phyloP scores from a whole-genome alignment of 2,113 vertebrate genomes.

The Brachionichthys hirsutus region DNA sequence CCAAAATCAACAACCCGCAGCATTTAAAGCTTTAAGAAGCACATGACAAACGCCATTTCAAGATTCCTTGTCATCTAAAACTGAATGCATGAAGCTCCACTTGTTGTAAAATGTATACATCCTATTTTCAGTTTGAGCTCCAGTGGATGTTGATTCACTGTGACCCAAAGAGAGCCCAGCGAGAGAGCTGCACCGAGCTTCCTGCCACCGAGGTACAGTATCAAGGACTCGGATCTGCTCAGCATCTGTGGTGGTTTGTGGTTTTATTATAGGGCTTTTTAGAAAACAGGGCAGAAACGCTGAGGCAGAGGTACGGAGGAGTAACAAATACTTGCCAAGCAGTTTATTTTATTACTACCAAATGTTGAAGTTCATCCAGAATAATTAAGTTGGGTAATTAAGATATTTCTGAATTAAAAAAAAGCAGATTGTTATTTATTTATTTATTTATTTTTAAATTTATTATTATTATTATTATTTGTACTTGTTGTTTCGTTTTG shows the following conservation, averaged over 20 bases:
- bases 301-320: constrained; percentile 25
- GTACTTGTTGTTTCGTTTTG: no score
- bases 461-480: no score
- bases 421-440: no score
- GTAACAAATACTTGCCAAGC: constrained; percentile 17
- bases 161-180: constrained; percentile 81
- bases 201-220: constrained; percentile 79
- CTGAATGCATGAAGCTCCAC: no score
- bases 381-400: neutral
- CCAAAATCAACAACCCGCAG: constrained; percentile 24
- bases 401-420: neutral
- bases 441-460: no score
- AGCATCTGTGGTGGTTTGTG: constrained; percentile 42
- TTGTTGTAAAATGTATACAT: neutral
- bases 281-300: constrained; percentile 15
- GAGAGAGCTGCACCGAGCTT: constrained; percentile 81
- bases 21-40: no score
- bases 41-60: no score
- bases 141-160: constrained; percentile 87
- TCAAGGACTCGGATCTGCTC: constrained; percentile 31
- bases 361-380: constrained; percentile 13
- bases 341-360: constrained; percentile 12
- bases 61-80: neutral
- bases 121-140: constrained; percentile 77
- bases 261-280: constrained; percentile 34